phyloP scores from a whole-genome alignment of 2,797 vertebrate genomes.

The Pipistrellus nathusii region DNA sequence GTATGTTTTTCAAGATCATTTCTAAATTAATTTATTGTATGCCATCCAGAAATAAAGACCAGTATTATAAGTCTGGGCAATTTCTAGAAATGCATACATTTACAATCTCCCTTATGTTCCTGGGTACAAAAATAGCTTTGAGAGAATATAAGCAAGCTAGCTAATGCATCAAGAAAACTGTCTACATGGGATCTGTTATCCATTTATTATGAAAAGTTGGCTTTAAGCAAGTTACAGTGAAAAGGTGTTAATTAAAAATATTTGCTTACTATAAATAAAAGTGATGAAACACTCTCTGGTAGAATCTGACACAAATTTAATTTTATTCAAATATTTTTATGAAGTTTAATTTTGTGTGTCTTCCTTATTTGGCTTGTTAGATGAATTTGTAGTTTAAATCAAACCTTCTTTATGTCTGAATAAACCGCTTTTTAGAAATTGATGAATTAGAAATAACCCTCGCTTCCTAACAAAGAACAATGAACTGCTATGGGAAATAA shows the following conservation, averaged over 20 bases:
- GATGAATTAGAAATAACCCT: neutral
- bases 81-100: constrained; percentile 16
- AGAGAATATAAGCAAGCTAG: constrained; percentile 44
- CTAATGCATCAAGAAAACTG: constrained; percentile 32
- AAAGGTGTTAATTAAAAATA: constrained; percentile 73
- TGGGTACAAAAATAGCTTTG: constrained; percentile 56
- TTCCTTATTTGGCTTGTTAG: constrained; percentile 44
- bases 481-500: neutral
- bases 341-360: constrained; percentile 12
- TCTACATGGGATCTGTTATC: constrained; percentile 12
- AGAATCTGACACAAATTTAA: constrained; percentile 68
- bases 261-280: constrained; percentile 74
- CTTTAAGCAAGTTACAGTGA: constrained; percentile 56
- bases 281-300: constrained; percentile 56
- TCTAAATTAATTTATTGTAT: neutral
- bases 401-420: constrained; percentile 60
- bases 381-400: constrained; percentile 50
- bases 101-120: constrained; percentile 40
- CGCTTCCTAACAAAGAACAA: neutral
- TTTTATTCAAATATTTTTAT: constrained; percentile 58
- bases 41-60: neutral
- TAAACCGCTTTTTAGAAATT: constrained; percentile 1
- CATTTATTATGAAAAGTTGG: constrained; percentile 55
- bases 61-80: neutral
- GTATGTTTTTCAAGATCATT: neutral